A percentile compares a stretch with the other conserved stretches of the same genome.
Evolutionary conservation across 2,797 vertebrate species (phyloP).

Genomic region (Numenius phaeopus): DNA sequence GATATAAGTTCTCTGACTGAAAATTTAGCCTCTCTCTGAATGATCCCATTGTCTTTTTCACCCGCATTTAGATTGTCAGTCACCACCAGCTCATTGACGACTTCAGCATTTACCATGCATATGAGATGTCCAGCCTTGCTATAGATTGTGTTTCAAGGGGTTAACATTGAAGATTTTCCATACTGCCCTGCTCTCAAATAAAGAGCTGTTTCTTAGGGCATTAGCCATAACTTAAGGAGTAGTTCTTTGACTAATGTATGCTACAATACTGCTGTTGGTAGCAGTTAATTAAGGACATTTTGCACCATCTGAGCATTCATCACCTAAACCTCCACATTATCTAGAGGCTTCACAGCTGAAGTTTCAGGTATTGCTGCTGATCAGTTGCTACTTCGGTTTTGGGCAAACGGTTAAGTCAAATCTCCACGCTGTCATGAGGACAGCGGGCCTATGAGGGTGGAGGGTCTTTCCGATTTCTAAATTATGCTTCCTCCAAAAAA

Average conservation of each 20-base stretch:
- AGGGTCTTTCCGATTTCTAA: background rate
- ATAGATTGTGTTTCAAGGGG: background rate
- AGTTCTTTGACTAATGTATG: rapidly evolving
- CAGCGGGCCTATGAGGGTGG: background rate
- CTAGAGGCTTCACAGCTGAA: background rate
- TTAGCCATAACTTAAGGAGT: background rate
- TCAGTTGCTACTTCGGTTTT: background rate
- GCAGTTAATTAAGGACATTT: background rate
- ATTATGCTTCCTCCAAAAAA: background rate
- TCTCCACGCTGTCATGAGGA: background rate
- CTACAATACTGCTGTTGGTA: background rate
- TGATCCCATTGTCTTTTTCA: background rate
- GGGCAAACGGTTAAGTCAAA: background rate
- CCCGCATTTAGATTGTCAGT: background rate
- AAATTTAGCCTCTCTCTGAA: background rate
- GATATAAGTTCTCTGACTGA: background rate
- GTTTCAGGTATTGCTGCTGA: background rate
- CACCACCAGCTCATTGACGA: background rate
- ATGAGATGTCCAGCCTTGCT: background rate
- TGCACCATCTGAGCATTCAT: background rate
- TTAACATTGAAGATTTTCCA: background rate
- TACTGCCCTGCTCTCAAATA: background rate
- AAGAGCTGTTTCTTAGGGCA: background rate
- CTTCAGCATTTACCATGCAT: background rate
- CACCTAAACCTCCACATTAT: background rate